Conservation (phyloP, 1,140 invertebrate species). For the Drosophila mojavensis region DNA sequence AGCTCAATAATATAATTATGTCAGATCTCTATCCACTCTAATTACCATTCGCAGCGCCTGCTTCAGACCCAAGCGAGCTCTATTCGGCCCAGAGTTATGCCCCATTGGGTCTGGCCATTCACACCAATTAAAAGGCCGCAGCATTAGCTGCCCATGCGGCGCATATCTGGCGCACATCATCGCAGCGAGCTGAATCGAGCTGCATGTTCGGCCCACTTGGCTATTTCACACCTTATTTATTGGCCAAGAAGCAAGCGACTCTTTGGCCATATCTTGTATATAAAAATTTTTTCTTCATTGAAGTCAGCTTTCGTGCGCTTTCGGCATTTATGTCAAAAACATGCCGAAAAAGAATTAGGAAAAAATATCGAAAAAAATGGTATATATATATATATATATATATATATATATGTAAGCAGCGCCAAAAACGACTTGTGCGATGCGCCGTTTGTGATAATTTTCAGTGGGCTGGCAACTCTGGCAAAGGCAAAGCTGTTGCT, state of each 20-base stretch:
- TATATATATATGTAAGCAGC: neutral
- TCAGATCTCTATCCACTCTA: neutral
- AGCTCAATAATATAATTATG: neutral
- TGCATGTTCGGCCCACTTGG: constrained; percentile 57
- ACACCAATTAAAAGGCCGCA: constrained; percentile 20
- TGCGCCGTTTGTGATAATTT: constrained; percentile 57
- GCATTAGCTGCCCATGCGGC: constrained; percentile 4
- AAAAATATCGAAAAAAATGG: neutral
- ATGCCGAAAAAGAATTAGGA: constrained; percentile 31
- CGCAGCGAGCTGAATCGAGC: neutral
- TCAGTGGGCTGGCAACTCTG: constrained; percentile 69
- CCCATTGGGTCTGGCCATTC: neutral
- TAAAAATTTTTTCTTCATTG: no score
- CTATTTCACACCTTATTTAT: constrained; percentile 84
- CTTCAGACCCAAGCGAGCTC: neutral
- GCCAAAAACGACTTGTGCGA: constrained; percentile 30
- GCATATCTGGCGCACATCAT: constrained; percentile 26
- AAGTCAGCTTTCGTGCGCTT: constrained; percentile 70
- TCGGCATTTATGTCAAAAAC: constrained; percentile 77
- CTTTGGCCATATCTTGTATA: neutral
- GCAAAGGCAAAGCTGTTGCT: constrained; percentile 29
- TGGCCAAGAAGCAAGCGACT: constrained; percentile 42
- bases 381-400: no score
- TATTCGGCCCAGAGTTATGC: neutral
- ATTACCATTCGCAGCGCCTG: constrained; percentile 5